These are phyloP conservation scores for Phaethornis superciliosus DNA, from an alignment of 2,113 vertebrate genomes.

Conservation along the genomic window DNA sequence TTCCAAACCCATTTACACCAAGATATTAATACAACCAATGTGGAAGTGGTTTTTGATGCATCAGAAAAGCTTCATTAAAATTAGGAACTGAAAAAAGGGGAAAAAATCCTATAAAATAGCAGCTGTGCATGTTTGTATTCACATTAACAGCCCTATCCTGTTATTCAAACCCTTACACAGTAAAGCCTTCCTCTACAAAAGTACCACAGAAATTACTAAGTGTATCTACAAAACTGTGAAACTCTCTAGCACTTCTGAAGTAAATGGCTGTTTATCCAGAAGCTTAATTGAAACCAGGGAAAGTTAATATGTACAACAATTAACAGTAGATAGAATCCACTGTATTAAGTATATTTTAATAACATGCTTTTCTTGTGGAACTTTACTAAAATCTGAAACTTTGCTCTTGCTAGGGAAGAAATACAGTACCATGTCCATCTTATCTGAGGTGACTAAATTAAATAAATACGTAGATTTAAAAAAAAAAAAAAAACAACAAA, in stretches of 20 bases:
- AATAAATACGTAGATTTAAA: neutral
- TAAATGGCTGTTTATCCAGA: neutral
- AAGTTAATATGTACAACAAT: neutral
- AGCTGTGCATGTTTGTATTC: neutral
- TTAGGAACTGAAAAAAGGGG: neutral
- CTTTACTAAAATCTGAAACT: neutral
- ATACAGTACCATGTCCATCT: neutral
- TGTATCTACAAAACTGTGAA: neutral
- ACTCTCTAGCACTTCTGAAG: neutral
- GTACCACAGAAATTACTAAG: neutral
- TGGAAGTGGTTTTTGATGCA: neutral
- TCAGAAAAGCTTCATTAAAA: neutral
- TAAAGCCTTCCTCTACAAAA: neutral
- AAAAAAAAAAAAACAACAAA: neutral
- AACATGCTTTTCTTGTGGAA: neutral
- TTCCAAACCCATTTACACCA: neutral
- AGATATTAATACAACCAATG: neutral
- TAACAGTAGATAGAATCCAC: neutral
- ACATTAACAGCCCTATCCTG: neutral
- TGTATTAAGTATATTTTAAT: neutral
- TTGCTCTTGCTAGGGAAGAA: neutral
- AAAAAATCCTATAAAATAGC: rapidly evolving
- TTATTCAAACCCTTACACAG: neutral
- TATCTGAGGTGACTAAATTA: neutral
- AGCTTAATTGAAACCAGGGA: neutral